Evolutionary conservation across 2,888 invertebrate species (phyloP), one percentile per base, ranked within the genome.

Genomic region (Sericinus montela): DNA sequence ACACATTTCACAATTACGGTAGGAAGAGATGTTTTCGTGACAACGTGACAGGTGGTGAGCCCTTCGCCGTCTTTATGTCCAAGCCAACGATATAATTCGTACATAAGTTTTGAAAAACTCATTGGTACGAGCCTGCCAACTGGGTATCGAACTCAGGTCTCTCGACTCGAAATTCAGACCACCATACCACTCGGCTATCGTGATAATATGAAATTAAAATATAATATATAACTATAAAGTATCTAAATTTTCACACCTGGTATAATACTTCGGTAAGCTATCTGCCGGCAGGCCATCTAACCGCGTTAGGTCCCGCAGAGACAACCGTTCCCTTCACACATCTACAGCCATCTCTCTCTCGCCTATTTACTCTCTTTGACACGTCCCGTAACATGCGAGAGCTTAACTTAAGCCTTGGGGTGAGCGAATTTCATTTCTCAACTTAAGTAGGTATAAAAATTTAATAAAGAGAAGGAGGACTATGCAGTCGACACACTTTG

Each of bases 201-300:
- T n/a, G n/a, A n/a, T n/a, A n/a, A n/a, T 19, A 19, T 19, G 19
- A 2, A 19, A 19, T 2, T 2, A 3, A 19, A 19, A 19, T 19
- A 19, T 3, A 19, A 19, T 25, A n/a, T 30, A 30, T 30, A 13
- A 32, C 14, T 8, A 16, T 23, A 10, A 71, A 80, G 70, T 76
- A 80, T 75, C 78, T 79, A 80, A 62, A 66, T 54, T 30, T 28
- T 50, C 63, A 19, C 29, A 51, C 67, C 54, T 49, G 32, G 57
- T 69, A 70, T 55, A 65, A 58, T 68, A 25, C 64, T 65, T 63
- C 64, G 60, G 68, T 61, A 68, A 58, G 59, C 59, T 57, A 54
- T 55, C 58, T 56, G 57, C 75, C 62, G 55, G 55, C 65, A 61
- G 64, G 65, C 66, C 65, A 65, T 63, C 67, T 65, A 56, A 62